Percentiles rank a stretch among this genome's conserved stretches.
Conservation (phyloP, 1,140 invertebrate genomes). For the Drosophila pruinosa region DNA sequence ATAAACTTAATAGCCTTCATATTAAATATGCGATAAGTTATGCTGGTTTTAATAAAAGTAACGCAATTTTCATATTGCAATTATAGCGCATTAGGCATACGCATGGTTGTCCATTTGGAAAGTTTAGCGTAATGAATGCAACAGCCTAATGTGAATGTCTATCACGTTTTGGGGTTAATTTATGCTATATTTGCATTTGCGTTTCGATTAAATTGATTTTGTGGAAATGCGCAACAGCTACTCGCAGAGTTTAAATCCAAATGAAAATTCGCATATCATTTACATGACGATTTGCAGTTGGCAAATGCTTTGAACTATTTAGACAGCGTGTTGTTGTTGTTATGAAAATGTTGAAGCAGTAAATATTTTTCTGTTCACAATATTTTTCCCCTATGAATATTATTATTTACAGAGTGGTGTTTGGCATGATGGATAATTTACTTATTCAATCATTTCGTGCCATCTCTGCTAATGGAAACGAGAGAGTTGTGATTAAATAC, state of each 20-base stretch:
- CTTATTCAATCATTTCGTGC: slow-evolving; percentile 14
- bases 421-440: not conserved
- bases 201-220: slow-evolving; percentile 67
- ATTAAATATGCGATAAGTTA: not conserved
- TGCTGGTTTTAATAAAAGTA: not conserved
- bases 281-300: slow-evolving; percentile 22
- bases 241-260: not conserved
- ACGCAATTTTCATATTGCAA: not conserved
- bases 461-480: not conserved
- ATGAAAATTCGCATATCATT: slow-evolving; percentile 30
- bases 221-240: slow-evolving; percentile 29
- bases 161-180: slow-evolving; percentile 11
- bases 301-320: slow-evolving; percentile 1
- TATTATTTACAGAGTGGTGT: not conserved
- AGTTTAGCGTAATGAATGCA: not conserved
- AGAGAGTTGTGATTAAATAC: slow-evolving; percentile 40
- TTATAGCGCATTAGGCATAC: slow-evolving; percentile 1
- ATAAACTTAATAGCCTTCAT: not conserved
- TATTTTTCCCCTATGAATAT: slow-evolving; percentile 17
- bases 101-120: not conserved
- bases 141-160: not conserved
- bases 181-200: slow-evolving; percentile 24
- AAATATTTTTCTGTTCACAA: slow-evolving; percentile 36
- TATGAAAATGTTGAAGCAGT: slow-evolving; percentile 27
- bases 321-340: not conserved